Conservation (phyloP, 2,113 vertebrate species). For the Phrynosoma platyrhinos region DNA sequence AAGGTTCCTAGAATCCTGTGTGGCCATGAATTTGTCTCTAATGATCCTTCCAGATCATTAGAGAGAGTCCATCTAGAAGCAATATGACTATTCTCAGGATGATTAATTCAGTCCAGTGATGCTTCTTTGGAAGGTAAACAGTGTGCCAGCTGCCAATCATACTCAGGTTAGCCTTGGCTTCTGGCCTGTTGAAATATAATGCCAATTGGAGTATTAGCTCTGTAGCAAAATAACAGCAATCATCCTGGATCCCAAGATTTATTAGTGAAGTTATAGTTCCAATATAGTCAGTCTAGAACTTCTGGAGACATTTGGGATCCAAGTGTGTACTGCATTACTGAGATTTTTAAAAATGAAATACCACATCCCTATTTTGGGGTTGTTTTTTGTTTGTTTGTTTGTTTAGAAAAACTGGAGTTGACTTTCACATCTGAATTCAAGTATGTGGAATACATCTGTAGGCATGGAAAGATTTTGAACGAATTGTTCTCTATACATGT, state of each 20-base stretch:
- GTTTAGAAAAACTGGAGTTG: too few species aligned
- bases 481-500: not conserved
- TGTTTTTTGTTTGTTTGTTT: too few species aligned
- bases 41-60: not conserved
- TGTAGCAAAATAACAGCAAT: not conserved
- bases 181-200: constrained; percentile 3
- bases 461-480: too few species aligned
- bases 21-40: constrained; percentile 4
- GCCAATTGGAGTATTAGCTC: not conserved
- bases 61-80: constrained; percentile 3
- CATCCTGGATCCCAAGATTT: not conserved
- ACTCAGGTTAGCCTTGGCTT: constrained; percentile 1
- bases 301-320: not conserved
- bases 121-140: constrained; percentile 25
- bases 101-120: constrained; percentile 5
- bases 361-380: too few species aligned
- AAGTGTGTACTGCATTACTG: not conserved
- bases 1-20: not conserved
- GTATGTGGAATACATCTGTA: too few species aligned
- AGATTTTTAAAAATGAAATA: too few species aligned
- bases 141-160: not conserved
- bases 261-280: too few species aligned
- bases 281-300: not conserved
- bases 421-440: too few species aligned
- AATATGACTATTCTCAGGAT: not conserved